phyloP scores from a whole-genome alignment of 2,888 invertebrate genomes.

The Osedax frankpressi region DNA sequence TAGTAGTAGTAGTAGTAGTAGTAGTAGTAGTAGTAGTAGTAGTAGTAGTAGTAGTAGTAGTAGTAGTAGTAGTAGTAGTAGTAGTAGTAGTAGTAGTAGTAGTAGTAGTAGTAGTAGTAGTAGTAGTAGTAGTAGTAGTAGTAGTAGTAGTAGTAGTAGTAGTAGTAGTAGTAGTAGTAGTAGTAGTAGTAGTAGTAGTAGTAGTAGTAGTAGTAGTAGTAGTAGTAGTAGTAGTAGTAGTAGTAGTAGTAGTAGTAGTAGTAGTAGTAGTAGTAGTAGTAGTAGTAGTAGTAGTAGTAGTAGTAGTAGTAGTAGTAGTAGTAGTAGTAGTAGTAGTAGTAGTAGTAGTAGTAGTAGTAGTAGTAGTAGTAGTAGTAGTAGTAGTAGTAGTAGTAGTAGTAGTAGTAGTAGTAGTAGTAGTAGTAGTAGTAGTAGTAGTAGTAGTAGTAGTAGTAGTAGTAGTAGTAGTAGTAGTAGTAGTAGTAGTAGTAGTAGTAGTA shows the following conservation, averaged over 20 bases:
- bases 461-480: conserved; percentile 14
- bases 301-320: not conserved
- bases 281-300: not conserved
- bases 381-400: conserved; percentile 8
- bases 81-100: conserved; percentile 13
- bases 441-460: conserved; percentile 10
- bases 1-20: not conserved
- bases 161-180: conserved; percentile 6
- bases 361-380: conserved; percentile 9
- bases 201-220: conserved; percentile 14
- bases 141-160: conserved; percentile 14
- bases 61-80: conserved; percentile 8
- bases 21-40: conserved; percentile 5
- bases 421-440: conserved; percentile 10
- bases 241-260: conserved; percentile 12
- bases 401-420: conserved; percentile 14
- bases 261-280: conserved; percentile 11
- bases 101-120: conserved; percentile 13
- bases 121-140: conserved; percentile 7
- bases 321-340: not conserved
- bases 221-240: conserved; percentile 15
- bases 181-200: conserved; percentile 8
- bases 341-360: conserved; percentile 8
- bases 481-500: conserved; percentile 4
- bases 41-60: conserved; percentile 10